phyloP scores from a whole-genome alignment of 2,888 invertebrate species.

The Ariolimax columbianus region DNA sequence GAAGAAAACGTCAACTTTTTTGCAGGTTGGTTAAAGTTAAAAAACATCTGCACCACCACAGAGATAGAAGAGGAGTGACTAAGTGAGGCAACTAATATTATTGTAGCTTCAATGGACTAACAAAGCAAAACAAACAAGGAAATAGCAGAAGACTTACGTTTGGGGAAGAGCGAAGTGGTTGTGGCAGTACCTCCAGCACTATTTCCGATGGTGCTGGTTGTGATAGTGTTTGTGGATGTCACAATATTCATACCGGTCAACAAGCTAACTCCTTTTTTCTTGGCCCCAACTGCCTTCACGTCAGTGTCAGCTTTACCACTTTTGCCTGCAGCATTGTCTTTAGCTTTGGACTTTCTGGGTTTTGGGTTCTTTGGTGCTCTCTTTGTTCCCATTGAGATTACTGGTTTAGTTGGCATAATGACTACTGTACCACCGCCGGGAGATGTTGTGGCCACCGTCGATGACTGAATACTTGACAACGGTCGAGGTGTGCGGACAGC shows the following conservation, averaged over 20 bases:
- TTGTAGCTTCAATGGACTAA: background rate
- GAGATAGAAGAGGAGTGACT: no score
- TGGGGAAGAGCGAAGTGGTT: constrained; percentile 3
- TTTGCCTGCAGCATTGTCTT: constrained; percentile 12
- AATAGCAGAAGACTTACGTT: background rate
- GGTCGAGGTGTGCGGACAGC: constrained; percentile 51
- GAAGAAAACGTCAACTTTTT: no score
- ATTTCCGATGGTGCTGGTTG: constrained; percentile 13
- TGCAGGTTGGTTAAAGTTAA: no score
- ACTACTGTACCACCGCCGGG: constrained; percentile 50
- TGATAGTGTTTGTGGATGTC: constrained; percentile 8
- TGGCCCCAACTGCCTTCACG: background rate
- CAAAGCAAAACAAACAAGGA: background rate
- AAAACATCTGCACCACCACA: no score
- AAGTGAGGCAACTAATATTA: background rate
- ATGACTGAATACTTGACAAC: constrained; percentile 29
- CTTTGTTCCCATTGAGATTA: constrained; percentile 52
- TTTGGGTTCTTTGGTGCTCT: constrained; percentile 43
- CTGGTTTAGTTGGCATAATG: constrained; percentile 52
- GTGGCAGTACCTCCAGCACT: background rate
- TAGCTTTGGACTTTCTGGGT: constrained; percentile 32
- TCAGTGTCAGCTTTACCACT: background rate
- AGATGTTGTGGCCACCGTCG: constrained; percentile 45
- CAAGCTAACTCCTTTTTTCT: constrained; percentile 46
- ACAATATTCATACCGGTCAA: constrained; percentile 35